phyloP scores from a whole-genome alignment of 2,797 vertebrate genomes.

The Amphiprion clarkii region DNA sequence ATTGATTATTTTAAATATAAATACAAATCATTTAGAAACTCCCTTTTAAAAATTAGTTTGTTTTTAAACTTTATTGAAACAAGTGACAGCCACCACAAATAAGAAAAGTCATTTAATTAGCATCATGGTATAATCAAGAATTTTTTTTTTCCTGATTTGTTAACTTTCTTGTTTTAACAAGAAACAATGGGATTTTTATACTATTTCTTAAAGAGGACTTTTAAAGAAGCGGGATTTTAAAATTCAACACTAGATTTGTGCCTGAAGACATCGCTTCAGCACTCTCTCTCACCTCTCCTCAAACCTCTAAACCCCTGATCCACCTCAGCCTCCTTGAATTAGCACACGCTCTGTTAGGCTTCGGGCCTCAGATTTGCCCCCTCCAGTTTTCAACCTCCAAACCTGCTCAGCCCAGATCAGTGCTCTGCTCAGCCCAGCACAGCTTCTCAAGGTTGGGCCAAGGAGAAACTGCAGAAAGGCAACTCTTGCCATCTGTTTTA shows the following conservation, averaged over 20 bases:
- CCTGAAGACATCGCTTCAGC: conserved; percentile 9
- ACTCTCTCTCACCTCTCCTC: conserved; percentile 13
- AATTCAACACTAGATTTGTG: not conserved
- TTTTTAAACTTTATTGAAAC: not conserved
- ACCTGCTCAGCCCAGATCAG: conserved; percentile 60
- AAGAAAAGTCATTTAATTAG: not conserved
- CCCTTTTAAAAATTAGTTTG: no score
- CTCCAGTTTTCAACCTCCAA: conserved; percentile 41
- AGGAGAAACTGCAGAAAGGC: conserved; percentile 70
- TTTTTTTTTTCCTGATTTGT: not conserved
- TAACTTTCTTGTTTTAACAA: not conserved
- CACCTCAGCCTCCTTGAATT: conserved; percentile 34
- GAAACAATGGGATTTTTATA: not conserved
- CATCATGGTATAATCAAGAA: not conserved
- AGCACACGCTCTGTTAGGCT: conserved; percentile 23
- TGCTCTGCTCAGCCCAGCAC: conserved; percentile 64
- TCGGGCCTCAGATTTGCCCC: conserved; percentile 33
- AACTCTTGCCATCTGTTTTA: conserved; percentile 69
- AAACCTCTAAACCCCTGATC: conserved; percentile 17
- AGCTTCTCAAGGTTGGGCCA: conserved; percentile 79
- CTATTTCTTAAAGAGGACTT: not conserved
- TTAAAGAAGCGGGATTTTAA: not conserved
- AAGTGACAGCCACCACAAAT: not conserved
- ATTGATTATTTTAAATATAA: not conserved
- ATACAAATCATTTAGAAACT: not conserved